These are phyloP conservation scores for Jaculus jaculus DNA, from an alignment of 2,113 vertebrate species.

Conservation along the genomic window DNA sequence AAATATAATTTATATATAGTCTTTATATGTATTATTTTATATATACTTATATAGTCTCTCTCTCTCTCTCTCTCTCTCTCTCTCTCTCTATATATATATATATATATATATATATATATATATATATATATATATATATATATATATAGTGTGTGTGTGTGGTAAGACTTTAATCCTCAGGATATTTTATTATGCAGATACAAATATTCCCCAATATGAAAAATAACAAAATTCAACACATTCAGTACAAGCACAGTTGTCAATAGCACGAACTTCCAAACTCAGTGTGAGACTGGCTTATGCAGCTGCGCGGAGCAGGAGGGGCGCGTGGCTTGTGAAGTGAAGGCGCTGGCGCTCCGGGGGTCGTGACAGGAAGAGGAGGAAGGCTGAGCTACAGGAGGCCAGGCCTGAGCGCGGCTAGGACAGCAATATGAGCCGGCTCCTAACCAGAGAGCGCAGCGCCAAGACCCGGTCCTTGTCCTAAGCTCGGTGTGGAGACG, in stretches of 20 bases:
- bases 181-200: not conserved
- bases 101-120: too few species aligned
- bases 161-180: not conserved
- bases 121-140: too few species aligned
- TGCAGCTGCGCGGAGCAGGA: not conserved
- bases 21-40: too few species aligned
- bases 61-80: too few species aligned
- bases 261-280: not conserved
- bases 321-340: not conserved
- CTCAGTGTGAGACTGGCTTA: not conserved
- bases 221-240: not conserved
- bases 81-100: too few species aligned
- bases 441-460: too few species aligned
- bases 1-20: too few species aligned
- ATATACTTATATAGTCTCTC: too few species aligned
- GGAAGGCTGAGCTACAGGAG: not conserved
- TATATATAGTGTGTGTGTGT: not conserved
- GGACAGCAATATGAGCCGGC: too few species aligned
- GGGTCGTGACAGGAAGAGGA: not conserved
- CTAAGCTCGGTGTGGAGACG: not conserved
- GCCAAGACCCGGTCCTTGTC: too few species aligned
- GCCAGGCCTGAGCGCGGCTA: fast-evolving
- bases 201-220: not conserved
- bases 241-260: not conserved
- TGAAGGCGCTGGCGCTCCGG: not conserved